These are phyloP conservation scores for Eumeta japonica DNA, from an alignment of 1,140 invertebrate species.

Conservation along the genomic window DNA sequence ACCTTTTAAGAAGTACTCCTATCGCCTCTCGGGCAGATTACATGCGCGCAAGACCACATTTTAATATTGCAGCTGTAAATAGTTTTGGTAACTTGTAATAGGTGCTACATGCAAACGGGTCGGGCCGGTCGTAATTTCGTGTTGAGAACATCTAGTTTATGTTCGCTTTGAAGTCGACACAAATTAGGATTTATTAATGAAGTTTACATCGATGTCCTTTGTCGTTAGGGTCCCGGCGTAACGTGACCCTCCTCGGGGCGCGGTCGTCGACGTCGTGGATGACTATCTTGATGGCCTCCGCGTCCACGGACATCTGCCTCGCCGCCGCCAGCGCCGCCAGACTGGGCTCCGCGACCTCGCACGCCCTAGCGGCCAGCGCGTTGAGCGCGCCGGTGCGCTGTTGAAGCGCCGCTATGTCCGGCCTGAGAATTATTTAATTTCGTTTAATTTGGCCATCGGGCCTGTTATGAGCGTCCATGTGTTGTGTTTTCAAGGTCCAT, in stretches of 20 bases:
- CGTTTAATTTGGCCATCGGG: not conserved
- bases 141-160: slow-evolving; percentile 9
- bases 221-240: slow-evolving; percentile 77
- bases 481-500: too few species aligned
- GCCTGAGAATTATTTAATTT: slow-evolving; percentile 52
- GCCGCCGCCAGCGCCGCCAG: slow-evolving; percentile 52
- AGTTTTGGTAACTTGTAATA: too few species aligned
- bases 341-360: slow-evolving; percentile 18
- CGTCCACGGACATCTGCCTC: slow-evolving; percentile 81
- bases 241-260: slow-evolving; percentile 69
- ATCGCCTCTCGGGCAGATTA: too few species aligned
- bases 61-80: too few species aligned
- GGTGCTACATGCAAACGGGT: too few species aligned
- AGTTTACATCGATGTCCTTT: slow-evolving; percentile 84
- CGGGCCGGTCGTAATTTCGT: too few species aligned
- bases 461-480: too few species aligned
- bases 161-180: not conserved
- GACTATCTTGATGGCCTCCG: slow-evolving; percentile 88
- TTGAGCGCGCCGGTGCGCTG: slow-evolving; percentile 49
- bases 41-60: too few species aligned
- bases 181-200: not conserved
- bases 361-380: slow-evolving; percentile 30
- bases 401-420: slow-evolving; percentile 71
- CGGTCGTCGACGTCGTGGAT: slow-evolving; percentile 86
- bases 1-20: too few species aligned